Base-by-base conservation (phyloP, 2,113 vertebrate species). In the Dipodomys stephensi region DNA sequence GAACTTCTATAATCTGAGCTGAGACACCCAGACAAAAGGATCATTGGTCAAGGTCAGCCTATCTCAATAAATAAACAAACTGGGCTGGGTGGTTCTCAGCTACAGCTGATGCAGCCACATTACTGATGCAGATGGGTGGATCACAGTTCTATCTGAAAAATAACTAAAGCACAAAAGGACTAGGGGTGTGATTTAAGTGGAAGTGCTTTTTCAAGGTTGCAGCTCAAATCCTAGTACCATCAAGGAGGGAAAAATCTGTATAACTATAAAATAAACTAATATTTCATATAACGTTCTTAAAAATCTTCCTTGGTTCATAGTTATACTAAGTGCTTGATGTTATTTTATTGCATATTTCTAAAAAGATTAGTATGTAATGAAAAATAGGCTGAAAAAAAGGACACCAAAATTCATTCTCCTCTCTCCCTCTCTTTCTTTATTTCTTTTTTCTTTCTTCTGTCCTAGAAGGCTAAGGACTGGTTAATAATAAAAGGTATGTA, bases 261-360 rank as follows among this genome's bases (percentile, higher is more conserved):
- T 68, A 53, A 53, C 25, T 91, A 83, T 71, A 44, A 93, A 35
- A 35, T 86, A 32, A 30, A 49, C 68, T 89, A 65, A 73, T 91
- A 64, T 23, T 80, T 78, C 83, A 57, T 11, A 81, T 11, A 81
- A 96, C 92, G 30, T 23, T 6, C 71, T 87, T 94, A 90, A n/a
- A 39, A 87, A 19, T 35, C 87, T 60, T 91, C 25, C 13, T 10
- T 77, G 9, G 11, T 57, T 92, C 65, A 44, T 83, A 79, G 69
- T 83, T 57, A 7, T 64, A 64, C 4, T 64, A 13, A 15, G 23
- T 64, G 22, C 23, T 39, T 64, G 62, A 64, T 64, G 62, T 64
- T 57, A 57, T 57, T 57, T 81, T 68, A 67, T 30, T 92, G 67
- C 32, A 4, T 90, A 53, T 77, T 77, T 73, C 87, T 86, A 35